Conservation (phyloP, 2,888 invertebrate species). For the Drosophila infuscata region DNA sequence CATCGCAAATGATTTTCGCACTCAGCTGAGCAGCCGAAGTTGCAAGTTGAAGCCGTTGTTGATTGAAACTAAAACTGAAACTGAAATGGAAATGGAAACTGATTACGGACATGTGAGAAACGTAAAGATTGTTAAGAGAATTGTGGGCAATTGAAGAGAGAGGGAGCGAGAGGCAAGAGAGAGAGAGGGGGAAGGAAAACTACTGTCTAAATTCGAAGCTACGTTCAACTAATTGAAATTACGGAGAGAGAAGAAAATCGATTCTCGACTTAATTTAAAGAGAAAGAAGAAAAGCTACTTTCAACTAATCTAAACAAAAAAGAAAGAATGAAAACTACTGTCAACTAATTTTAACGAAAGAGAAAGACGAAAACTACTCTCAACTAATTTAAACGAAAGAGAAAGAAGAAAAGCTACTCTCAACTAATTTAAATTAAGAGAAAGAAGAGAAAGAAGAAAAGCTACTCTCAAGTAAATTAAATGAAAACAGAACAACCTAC, state of each 20-base stretch:
- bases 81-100: background rate
- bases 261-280: background rate
- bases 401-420: background rate
- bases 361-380: background rate
- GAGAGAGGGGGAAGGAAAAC: background rate
- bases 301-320: background rate
- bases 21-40: constrained; percentile 27
- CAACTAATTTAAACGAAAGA: background rate
- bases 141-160: background rate
- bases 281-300: background rate
- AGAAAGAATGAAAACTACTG: accelerated
- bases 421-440: background rate
- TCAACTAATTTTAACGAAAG: accelerated
- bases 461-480: background rate
- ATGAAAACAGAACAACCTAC: background rate
- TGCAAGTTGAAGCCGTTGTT: background rate
- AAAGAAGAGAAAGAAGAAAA: background rate
- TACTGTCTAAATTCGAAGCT: background rate
- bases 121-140: background rate
- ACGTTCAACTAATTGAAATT: background rate
- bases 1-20: constrained; percentile 69
- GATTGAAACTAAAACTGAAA: background rate
- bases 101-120: background rate
- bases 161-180: background rate
- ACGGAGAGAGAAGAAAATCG: background rate